Base-by-base conservation (phyloP, 1,140 invertebrate genomes). In the Amyelois transitella region DNA sequence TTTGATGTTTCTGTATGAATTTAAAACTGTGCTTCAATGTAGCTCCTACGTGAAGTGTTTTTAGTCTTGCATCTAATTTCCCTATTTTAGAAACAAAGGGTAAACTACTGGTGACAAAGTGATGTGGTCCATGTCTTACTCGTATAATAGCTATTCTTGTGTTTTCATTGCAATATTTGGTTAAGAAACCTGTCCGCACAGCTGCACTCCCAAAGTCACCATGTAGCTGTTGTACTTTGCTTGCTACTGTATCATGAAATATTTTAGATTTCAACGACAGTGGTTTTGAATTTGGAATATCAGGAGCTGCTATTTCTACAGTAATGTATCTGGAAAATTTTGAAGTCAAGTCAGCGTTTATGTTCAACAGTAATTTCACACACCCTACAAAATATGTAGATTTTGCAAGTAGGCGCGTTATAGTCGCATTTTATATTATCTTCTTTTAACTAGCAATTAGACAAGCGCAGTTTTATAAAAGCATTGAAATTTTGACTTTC, bases 21-120 rank as follows among this genome's bases (percentile, higher is more conserved):
- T 91, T 90, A 73, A 94, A 94, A 83, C 94, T 94, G 52, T 95
- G 92, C 77, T 92, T 94, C 18, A 96, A 86, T 8, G 94, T 94
- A n/a, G 94, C 94, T 44, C 94, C 94, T 1, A 91, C 87, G 72
- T 95, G 94, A 14, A 95, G 75, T 38, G 91, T 94, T 51, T 90
- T 91, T 22, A 94, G 68, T 47, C 74, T 86, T 1, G 93, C 91
- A n/a, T 86, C 74, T 54, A 91, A 86, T 24, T 91, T 90, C 14
- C 90, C 91, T 38, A 95, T 85, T 69, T 91, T 81, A 28, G 87
- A 92, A 44, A 95, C 90, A 60, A 91, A 86, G 21, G 94, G 93
- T 62, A 95, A 75, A 54, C 89, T 86, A 66, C 91, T 92, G 0
- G 92, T 86, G 5, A 95, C 86, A 78, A 94, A 91, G 72, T 86